Evolutionary conservation across 2,113 vertebrate species (phyloP), one percentile per base, ranked within the genome.

Genomic region (Dendrocopos noguchii): DNA sequence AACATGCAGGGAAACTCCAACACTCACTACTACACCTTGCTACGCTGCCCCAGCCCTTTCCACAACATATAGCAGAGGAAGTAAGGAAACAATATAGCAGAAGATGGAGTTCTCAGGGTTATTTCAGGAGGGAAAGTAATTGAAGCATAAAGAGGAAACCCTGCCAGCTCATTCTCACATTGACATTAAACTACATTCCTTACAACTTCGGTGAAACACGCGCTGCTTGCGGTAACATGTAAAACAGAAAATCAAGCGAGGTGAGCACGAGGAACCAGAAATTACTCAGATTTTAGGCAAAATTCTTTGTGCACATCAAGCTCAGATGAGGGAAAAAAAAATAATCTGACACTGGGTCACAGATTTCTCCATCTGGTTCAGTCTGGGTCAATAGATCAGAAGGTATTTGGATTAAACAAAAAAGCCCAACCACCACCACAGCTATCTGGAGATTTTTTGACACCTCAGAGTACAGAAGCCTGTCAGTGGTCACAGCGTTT

Each of bases 91-190:
- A 91, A 52, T 70, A 42, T 1, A 87, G 50, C 56, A 87, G 76
- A 78, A 94, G 66, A 80, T 2, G 0, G 64, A 83, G 36, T 57
- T 95, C 87, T 95, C 73, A 57, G 76, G 79, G 72, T 94, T 93
- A 87, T 95, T 96, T 94, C 89, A 83, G 95, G 91, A 93, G 65
- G 84, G 57, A 87, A 90, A 91, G 52, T 68, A 96, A 91, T 46
- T 84, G 87, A 95, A 94, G 75, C 70, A 61, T 42, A 89, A 91
- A 94, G 87, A 94, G 90, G 93, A 91, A 93, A 52, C 44, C 70
- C 66, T 91, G 87, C 86, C 87, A 95, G 73, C 76, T 93, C 86
- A 82, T 90, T 94, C 91, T 90, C 93, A 94, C 94, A 22, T 10
- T 93, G 91, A 91, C 93, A 92, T 91, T 61, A 83, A 94, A 94